A percentile compares a stretch with the other conserved stretches of the same genome.
These are phyloP conservation scores for Oryzias sinensis DNA, from an alignment of 2,797 vertebrate genomes.

Conservation along the genomic window DNA sequence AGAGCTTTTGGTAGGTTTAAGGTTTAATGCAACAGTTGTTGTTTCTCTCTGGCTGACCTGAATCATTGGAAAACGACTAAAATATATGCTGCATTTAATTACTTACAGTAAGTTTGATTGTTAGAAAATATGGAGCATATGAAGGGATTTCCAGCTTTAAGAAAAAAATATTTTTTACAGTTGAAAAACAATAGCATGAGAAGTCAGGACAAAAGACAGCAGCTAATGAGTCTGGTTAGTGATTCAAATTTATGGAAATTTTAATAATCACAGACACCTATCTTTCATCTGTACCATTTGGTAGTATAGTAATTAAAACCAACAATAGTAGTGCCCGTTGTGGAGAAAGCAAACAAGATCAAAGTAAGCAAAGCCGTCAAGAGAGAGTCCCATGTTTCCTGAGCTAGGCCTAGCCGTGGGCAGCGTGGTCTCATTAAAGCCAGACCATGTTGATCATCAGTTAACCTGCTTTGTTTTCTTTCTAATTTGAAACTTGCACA, in stretches of 20 bases:
- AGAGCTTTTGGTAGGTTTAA: conserved; percentile 54
- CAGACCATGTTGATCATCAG: conserved; percentile 96
- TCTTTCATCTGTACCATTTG: conserved; percentile 98
- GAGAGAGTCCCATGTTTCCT: conserved; percentile 85
- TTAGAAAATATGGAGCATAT: conserved; percentile 77
- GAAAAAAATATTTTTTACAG: conserved; percentile 70
- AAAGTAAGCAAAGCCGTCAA: conserved; percentile 88
- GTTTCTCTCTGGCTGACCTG: conserved; percentile 71
- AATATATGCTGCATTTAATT: conserved; percentile 71
- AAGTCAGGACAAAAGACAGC: conserved; percentile 90
- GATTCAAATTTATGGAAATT: conserved; percentile 99
- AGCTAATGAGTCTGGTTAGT: conserved; percentile 98
- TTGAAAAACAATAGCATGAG: conserved; percentile 82
- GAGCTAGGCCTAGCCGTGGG: conserved; percentile 88
- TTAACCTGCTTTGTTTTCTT: conserved; percentile 98
- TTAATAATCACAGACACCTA: conserved; percentile 99
- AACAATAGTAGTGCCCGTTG: conserved; percentile 88
- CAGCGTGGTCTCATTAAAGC: conserved; percentile 93
- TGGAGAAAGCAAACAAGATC: conserved; percentile 90
- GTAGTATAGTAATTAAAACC: conserved; percentile 98
- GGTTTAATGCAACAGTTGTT: conserved; percentile 62
- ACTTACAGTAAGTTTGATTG: conserved; percentile 75
- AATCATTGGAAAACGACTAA: conserved; percentile 59
- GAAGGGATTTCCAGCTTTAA: conserved; percentile 71
- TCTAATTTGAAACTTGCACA: conserved; percentile 88